Evolutionary conservation across 2,797 vertebrate genomes (phyloP), one percentile per base, ranked within the genome.

Genomic region (Cichlasoma orientale): DNA sequence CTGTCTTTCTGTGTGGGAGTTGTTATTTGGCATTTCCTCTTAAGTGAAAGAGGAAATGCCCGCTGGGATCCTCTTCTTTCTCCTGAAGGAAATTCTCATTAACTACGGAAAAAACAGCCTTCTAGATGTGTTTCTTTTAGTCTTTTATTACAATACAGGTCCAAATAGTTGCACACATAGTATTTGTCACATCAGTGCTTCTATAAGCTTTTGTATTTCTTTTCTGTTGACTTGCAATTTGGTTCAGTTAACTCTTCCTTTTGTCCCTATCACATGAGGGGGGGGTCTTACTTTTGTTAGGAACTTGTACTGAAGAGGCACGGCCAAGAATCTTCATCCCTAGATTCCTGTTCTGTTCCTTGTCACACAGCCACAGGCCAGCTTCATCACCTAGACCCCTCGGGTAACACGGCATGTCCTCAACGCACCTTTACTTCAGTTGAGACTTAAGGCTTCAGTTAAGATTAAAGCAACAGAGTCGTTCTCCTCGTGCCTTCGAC

Each of bases 401-500:
- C 57, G 66, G 79, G 84, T 82, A 72, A 83, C 79, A 74, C 66
- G 70, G 57, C 69, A 77, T 69, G 82, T 84, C 87, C 82, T 74
- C 66, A 77, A 66, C 86, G 79, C 78, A 87, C 85, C 79, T 84
- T 87, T 72, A 77, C 79, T 81, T 91, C 82, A 72, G 85, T 88
- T 89, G 86, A 87, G 80, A 91, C 91, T 11, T 36, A 11, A 36
- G 36, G 3, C 36, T 36, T 36, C 10, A 10, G 36, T 36, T 36
- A 36, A 36, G 90, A 92, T 92, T 92, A 92, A 93, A 93, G 87
- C 57, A 56, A 80, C 56, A 77, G 72, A 78, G 75, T 71, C 73
- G n/a, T 58, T 85, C 76, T 72, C 75, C 54, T 85, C 75, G 3
- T 73, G 84, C 81, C 76, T 72, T 73, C 72, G 59, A 58, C 78